Evolutionary conservation across 2,113 vertebrate species (phyloP), one percentile per base, ranked within the genome.

Genomic region (Coptodon rendalli): DNA sequence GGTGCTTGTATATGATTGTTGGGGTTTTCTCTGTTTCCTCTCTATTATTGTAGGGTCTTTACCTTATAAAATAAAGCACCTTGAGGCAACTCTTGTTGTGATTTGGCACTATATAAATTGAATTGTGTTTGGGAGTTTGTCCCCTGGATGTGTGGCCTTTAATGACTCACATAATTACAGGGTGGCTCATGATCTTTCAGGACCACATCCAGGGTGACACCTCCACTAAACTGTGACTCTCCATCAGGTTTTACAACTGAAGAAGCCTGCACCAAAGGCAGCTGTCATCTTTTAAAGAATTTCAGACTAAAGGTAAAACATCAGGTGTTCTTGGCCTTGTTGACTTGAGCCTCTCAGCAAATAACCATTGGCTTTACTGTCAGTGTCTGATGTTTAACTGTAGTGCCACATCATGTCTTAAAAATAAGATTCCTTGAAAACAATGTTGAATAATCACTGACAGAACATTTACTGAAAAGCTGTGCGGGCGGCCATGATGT

Each of bases 401-500:
- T 76, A 29, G 68, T 45, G 38, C 1, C 66, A 73, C 38, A 6
- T 27, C 5, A 45, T 24, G 22, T 73, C 8, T 27, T 45, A 7
- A 45, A 73, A 45, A 29, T 5, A 27, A 27, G 68, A 17, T 1
- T 73, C 36, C 68, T 48, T 48, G 9, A 76, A 48, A 76, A 48
- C 22, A 29, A 13, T 48, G 9, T 29, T 3, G 3, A 73, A 17
- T 73, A 48, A 45, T 17, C 36, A 40, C 66, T 43, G 36, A 40
- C 3, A 6, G 36, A 71, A 40, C 0, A 71, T 68, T 68, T 40
- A 24, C 4, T 40, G n/a, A 71, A 0, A 71, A 71, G 0, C 5
- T 45, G 1, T 27, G 38, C 1, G 0, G 22, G 38, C 0, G 2
- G 22, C 7, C 13, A 9, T 45, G 68, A 45, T 10, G 68, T 45